phyloP scores from a whole-genome alignment of 2,113 vertebrate species.

The Microcebus murinus region DNA sequence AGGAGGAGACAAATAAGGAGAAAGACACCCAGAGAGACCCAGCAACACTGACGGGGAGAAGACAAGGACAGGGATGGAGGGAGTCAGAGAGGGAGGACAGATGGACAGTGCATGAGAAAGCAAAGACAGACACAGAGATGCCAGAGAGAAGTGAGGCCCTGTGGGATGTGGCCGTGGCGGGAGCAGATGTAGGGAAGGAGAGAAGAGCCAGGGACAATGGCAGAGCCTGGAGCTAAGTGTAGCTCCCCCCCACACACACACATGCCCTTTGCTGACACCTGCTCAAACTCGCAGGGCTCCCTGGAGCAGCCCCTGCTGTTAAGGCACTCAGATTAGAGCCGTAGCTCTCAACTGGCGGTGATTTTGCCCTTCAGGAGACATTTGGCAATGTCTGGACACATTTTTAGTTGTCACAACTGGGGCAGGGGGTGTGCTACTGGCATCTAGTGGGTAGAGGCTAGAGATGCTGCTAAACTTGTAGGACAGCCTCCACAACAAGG shows the following conservation, averaged over 20 bases:
- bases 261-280: background rate
- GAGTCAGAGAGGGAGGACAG: background rate
- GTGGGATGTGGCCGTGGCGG: accelerated
- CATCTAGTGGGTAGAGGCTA: background rate
- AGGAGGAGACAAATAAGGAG: background rate
- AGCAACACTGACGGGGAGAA: background rate
- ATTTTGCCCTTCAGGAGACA: background rate
- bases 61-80: background rate
- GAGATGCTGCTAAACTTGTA: background rate
- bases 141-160: background rate
- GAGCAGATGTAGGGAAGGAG: background rate
- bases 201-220: background rate
- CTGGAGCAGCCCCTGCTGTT: background rate
- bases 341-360: background rate
- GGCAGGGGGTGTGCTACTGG: background rate
- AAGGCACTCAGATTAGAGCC: background rate
- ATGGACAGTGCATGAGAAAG: background rate
- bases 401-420: background rate
- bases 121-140: background rate
- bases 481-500: background rate
- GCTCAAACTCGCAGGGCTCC: background rate
- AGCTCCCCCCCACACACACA: too few relatives aligned
- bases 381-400: background rate
- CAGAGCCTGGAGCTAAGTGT: background rate
- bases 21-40: background rate